Evolutionary conservation across 2,797 vertebrate genomes (phyloP), one percentile per base, ranked within the genome.

Genomic region (Salarias fasciatus): DNA sequence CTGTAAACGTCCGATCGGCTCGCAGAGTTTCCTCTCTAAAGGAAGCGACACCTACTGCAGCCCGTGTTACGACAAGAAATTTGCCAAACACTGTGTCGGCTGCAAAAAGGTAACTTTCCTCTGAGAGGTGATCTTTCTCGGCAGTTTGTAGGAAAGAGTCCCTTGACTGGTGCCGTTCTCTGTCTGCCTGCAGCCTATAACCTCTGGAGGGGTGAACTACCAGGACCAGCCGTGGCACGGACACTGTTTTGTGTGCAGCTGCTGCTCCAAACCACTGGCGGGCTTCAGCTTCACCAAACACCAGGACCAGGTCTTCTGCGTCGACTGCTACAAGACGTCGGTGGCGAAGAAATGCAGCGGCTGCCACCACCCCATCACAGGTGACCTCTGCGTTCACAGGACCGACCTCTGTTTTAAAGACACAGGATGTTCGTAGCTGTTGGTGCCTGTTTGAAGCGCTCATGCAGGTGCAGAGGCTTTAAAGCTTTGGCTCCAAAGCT

Each of bases 281-380:
- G 96, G 96, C 57, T 89, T 93, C 41, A 94, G 94, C 72, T 99
- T 99, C 93, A 98, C 96, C 29, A 96, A 94, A 11, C 95, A 98
- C 38, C 93, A 98, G 88, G 95, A 96, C 63, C 79, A 94, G 69
- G 93, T 93, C 83, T 99, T 96, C 92, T 99, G 97, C 0, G 95
- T 98, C 8, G 95, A 98, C 14, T 99, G 97, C 87, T 99, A 98
- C 94, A 98, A 97, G 92, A 94, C 58, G 69, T 92, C 91, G 0
- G 96, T 99, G 79, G 97, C 97, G 35, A 98, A 98, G 93, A 99
- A 98, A 79, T 99, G 97, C 77, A 88, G 88, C 24, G 87, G 94
- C 86, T 99, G 97, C 92, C 94, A 95, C 81, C 97, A 95, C 84
- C 94, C 96, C 44, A 99, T 99, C 83, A 99, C 97, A 91, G 97